These are phyloP conservation scores for Silvanus unidentatus DNA, from an alignment of 2,888 invertebrate genomes.

Conservation along the genomic window DNA sequence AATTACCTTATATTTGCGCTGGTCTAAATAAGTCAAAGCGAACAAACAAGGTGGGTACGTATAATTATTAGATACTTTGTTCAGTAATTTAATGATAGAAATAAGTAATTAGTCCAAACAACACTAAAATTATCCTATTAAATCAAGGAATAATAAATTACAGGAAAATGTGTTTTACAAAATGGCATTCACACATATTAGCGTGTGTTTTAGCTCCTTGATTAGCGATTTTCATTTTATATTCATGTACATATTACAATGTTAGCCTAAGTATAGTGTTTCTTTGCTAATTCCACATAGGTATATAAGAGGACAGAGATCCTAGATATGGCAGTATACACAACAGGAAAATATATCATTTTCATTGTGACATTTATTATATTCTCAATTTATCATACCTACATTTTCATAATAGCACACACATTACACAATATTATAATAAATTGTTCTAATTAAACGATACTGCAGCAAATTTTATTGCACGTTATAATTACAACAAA, in stretches of 20 bases:
- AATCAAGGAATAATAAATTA: slow-evolving; percentile 3
- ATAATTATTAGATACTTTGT: no score
- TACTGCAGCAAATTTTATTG: no score
- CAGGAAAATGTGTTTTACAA: slow-evolving; percentile 6
- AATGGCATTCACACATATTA: not conserved
- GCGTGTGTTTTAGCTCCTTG: slow-evolving; percentile 4
- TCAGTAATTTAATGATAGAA: slow-evolving; percentile 3
- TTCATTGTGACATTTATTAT: slow-evolving; percentile 4
- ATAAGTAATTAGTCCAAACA: slow-evolving; percentile 6
- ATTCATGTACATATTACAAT: not conserved
- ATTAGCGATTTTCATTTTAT: no score
- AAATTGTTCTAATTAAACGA: no score
- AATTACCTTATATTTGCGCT: no score
- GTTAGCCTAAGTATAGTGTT: not conserved
- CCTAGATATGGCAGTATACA: slow-evolving; percentile 1
- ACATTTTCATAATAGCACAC: no score
- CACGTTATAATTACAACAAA: no score
- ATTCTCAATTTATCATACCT: slow-evolving; percentile 5
- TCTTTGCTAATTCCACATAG: not conserved
- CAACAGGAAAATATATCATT: slow-evolving; percentile 6
- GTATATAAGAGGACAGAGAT: not conserved
- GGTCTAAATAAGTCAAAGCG: no score
- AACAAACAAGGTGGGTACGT: no score
- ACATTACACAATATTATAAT: no score
- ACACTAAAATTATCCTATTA: slow-evolving; percentile 3